Evolutionary conservation across 2,113 vertebrate genomes (phyloP).

Genomic region (Callaeas wilsoni): DNA sequence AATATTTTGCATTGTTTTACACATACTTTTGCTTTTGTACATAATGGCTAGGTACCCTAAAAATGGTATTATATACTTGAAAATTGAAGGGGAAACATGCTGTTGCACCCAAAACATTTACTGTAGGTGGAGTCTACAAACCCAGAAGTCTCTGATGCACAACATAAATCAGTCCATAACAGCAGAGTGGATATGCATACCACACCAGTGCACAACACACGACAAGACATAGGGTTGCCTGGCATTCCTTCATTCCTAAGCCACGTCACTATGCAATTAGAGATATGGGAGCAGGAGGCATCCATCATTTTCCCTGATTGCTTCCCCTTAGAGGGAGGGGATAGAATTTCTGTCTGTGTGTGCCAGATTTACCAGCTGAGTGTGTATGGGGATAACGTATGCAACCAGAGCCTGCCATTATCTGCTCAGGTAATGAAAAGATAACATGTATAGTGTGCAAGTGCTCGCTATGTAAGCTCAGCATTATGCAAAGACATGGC

Average conservation of each 20-base stretch:
- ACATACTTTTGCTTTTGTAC: not conserved
- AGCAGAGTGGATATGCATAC: not conserved
- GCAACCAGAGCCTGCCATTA: not conserved
- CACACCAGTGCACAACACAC: not conserved
- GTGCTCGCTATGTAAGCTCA: not conserved
- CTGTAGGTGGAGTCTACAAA: not conserved
- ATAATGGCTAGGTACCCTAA: not conserved
- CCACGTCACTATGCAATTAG: not conserved
- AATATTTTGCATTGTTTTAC: not conserved
- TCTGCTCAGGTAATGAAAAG: not conserved
- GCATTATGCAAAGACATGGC: not conserved
- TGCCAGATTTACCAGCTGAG: not conserved
- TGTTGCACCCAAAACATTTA: not conserved
- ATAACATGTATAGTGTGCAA: not conserved
- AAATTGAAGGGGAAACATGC: not conserved
- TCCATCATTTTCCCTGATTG: not conserved
- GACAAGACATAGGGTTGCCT: not conserved
- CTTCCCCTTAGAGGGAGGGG: not conserved
- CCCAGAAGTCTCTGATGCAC: not conserved
- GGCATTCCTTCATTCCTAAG: constrained; percentile 4
- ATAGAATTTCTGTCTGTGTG: not conserved
- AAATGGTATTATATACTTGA: not conserved
- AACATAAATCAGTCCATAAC: not conserved
- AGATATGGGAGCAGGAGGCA: not conserved
- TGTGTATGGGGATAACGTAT: not conserved